Conservation (phyloP, 2,888 invertebrate genomes). For the Cosmia trapezina region DNA sequence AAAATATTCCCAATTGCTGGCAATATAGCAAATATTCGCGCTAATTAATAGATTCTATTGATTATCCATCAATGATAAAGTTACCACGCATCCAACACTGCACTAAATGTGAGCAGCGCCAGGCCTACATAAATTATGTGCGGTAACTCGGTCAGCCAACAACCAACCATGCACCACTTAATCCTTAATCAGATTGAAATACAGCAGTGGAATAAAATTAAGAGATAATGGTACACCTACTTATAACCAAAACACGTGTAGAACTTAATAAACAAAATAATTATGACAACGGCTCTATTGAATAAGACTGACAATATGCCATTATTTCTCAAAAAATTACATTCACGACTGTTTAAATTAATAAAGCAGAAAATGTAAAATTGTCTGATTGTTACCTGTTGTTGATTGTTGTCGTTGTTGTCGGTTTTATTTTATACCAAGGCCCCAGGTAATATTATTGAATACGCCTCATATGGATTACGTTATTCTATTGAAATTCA, state of each 20-base stretch:
- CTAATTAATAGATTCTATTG: conserved; percentile 16
- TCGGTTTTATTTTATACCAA: neutral
- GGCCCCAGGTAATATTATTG: no score
- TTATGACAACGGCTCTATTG: neutral
- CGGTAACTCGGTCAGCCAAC: conserved; percentile 9
- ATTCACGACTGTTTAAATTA: neutral
- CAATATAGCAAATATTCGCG: neutral
- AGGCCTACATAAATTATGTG: conserved; percentile 38
- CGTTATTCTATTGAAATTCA: neutral
- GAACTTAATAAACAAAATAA: neutral
- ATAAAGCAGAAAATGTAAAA: neutral
- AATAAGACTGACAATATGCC: neutral
- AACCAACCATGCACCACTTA: conserved; percentile 33
- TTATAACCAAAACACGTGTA: neutral
- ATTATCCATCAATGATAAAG: conserved; percentile 6
- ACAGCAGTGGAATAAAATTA: neutral
- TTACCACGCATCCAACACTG: neutral
- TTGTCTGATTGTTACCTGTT: neutral
- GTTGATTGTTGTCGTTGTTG: neutral
- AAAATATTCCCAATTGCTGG: neutral
- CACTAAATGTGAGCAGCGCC: neutral
- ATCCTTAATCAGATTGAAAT: conserved; percentile 20
- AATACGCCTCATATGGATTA: neutral
- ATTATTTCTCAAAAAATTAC: neutral
- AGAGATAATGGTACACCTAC: neutral